Conservation (phyloP, 2,888 invertebrate species). For the Drosophila neotestacea region DNA sequence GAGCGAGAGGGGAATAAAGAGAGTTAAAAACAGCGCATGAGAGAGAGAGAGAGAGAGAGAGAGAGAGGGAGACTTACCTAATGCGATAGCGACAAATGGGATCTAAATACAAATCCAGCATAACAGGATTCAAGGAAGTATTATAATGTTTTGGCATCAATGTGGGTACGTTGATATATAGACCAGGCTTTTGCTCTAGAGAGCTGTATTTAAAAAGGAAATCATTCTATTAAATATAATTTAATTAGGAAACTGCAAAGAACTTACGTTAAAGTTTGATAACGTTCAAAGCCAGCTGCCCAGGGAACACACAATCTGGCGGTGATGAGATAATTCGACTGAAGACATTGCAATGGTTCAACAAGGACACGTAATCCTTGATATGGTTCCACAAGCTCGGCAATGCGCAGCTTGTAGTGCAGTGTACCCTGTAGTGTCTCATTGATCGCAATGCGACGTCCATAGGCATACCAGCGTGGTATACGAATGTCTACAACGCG, state of each 20-base stretch:
- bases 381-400: conserved; percentile 87
- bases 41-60: background rate
- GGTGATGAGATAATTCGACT: conserved; percentile 86
- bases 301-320: conserved; percentile 89
- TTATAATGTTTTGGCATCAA: conserved; percentile 86
- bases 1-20: conserved; percentile 1
- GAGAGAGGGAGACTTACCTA: conserved; percentile 85
- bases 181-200: conserved; percentile 48
- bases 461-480: conserved; percentile 85
- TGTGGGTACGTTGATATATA: conserved; percentile 87
- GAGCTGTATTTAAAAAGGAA: conserved; percentile 49
- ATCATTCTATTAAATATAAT: background rate
- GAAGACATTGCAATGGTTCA: conserved; percentile 85
- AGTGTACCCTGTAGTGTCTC: conserved; percentile 87
- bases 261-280: conserved; percentile 83
- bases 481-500: conserved; percentile 82
- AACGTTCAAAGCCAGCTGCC: conserved; percentile 88
- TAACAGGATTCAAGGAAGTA: conserved; percentile 85
- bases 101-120: conserved; percentile 88
- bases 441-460: conserved; percentile 84
- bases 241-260: conserved; percentile 61
- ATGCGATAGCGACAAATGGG: conserved; percentile 90
- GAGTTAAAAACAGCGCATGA: background rate
- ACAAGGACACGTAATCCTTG: conserved; percentile 88
- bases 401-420: conserved; percentile 88